Percentiles rank a stretch among this genome's conserved stretches.
Conservation (phyloP, 2,888 invertebrate genomes). For the Cybosia mesomella region DNA sequence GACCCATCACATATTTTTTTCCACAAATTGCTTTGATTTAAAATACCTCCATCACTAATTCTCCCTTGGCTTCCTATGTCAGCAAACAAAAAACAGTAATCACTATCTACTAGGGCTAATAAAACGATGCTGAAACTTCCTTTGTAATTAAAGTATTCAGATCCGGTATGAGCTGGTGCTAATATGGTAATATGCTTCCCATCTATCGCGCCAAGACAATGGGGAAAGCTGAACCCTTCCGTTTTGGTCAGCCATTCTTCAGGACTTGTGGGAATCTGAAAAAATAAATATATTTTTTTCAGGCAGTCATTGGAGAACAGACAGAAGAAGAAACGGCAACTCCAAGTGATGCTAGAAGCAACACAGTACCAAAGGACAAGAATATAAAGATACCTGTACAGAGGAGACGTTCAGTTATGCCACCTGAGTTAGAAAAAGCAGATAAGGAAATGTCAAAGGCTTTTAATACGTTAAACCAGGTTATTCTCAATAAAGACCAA, state of each 20-base stretch:
- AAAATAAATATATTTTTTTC: constrained; percentile 5
- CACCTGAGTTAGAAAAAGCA: constrained; percentile 32
- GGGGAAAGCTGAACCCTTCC: constrained; percentile 25
- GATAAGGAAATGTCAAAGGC: constrained; percentile 33
- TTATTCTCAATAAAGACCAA: constrained; percentile 17
- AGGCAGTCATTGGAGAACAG: constrained; percentile 1
- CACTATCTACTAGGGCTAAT: constrained; percentile 32
- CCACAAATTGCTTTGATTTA: constrained; percentile 40
- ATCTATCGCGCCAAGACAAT: constrained; percentile 18
- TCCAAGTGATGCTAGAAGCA: constrained; percentile 4
- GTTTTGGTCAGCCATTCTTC: constrained; percentile 23
- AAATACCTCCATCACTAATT: constrained; percentile 41
- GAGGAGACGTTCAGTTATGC: not conserved
- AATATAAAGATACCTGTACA: not conserved
- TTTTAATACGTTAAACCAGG: constrained; percentile 31
- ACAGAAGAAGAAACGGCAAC: not conserved
- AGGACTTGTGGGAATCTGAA: constrained; percentile 20
- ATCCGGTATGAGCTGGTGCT: constrained; percentile 16
- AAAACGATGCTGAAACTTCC: constrained; percentile 29
- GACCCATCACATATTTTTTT: constrained; percentile 29
- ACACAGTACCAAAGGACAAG: not conserved
- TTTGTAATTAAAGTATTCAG: constrained; percentile 36
- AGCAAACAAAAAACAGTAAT: constrained; percentile 54
- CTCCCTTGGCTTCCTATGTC: constrained; percentile 57
- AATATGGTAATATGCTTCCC: constrained; percentile 27